Evolutionary conservation across 2,888 invertebrate species (phyloP).

Genomic region (Listrodromus nycthemerus): DNA sequence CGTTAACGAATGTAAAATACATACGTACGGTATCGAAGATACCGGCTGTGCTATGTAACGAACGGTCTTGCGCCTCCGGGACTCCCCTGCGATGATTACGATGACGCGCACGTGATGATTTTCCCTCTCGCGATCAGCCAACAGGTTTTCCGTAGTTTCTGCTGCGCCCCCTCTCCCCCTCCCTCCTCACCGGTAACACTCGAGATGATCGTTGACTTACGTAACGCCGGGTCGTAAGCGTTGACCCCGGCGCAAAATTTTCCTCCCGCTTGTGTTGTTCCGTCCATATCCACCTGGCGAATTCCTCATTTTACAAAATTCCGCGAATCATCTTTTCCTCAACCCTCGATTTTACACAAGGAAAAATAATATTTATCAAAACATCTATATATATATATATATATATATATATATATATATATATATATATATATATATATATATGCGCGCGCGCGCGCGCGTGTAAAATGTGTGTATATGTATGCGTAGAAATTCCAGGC

Average conservation of each 20-base stretch:
- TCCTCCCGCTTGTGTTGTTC: slow-evolving; percentile 15
- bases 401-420: too few species aligned
- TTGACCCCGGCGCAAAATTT: slow-evolving; percentile 64
- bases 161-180: not conserved
- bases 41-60: slow-evolving; percentile 9
- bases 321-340: not conserved
- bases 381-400: too few species aligned
- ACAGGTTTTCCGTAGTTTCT: slow-evolving; percentile 74
- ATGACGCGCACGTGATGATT: slow-evolving; percentile 70
- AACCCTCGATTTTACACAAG: not conserved
- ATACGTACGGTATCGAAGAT: slow-evolving; percentile 25
- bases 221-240: slow-evolving; percentile 70
- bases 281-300: slow-evolving; percentile 9
- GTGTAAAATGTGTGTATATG: too few species aligned
- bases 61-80: slow-evolving; percentile 29
- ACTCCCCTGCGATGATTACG: slow-evolving; percentile 58
- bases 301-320: slow-evolving; percentile 22
- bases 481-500: too few species aligned
- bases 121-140: slow-evolving; percentile 69
- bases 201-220: slow-evolving; percentile 69
- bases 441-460: too few species aligned
- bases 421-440: too few species aligned
- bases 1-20: slow-evolving; percentile 54
- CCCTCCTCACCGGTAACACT: too few species aligned
- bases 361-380: too few species aligned